Conservation (phyloP, 1,140 invertebrate genomes). For the Antheraea pernyi region DNA sequence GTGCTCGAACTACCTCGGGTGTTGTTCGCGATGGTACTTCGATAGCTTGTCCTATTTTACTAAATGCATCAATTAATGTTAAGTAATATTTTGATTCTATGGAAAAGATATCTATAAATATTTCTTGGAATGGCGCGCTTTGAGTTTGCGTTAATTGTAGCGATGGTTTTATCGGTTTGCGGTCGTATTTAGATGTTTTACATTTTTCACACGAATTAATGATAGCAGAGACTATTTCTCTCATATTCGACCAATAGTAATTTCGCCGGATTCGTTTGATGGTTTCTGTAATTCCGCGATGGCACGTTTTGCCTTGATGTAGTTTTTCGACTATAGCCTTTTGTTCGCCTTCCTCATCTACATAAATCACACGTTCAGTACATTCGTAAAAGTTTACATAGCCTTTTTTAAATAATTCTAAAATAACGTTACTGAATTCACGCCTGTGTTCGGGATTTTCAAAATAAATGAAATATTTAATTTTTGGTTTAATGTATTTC, state of each 20-base stretch:
- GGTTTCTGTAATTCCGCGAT: slow-evolving; percentile 37
- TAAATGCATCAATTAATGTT: too few species aligned
- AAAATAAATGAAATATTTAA: slow-evolving; percentile 25
- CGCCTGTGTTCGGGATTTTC: slow-evolving; percentile 20
- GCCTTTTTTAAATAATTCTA: slow-evolving; percentile 25
- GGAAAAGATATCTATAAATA: too few species aligned
- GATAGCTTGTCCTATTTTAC: too few species aligned
- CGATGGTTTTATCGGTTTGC: too few species aligned
- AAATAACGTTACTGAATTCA: slow-evolving; percentile 17
- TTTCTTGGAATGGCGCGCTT: too few species aligned
- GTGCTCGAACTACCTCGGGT: not conserved
- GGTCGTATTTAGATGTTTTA: too few species aligned
- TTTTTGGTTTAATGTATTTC: slow-evolving; percentile 1
- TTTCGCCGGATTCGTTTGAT: slow-evolving; percentile 15
- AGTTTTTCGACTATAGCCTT: too few species aligned
- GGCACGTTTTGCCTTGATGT: slow-evolving; percentile 40
- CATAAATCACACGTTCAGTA: slow-evolving; percentile 32
- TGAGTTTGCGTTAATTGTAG: too few species aligned
- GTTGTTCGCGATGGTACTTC: too few species aligned
- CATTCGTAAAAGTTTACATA: slow-evolving; percentile 27
- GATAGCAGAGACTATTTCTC: too few species aligned
- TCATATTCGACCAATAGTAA: not conserved
- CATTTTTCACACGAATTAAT: too few species aligned
- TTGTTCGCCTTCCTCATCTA: slow-evolving; percentile 31
- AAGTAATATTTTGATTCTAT: too few species aligned